A percentile compares a stretch with the other conserved stretches of the same genome.
Evolutionary conservation across 2,888 invertebrate species (phyloP).

Genomic region (Panorpa germanica): DNA sequence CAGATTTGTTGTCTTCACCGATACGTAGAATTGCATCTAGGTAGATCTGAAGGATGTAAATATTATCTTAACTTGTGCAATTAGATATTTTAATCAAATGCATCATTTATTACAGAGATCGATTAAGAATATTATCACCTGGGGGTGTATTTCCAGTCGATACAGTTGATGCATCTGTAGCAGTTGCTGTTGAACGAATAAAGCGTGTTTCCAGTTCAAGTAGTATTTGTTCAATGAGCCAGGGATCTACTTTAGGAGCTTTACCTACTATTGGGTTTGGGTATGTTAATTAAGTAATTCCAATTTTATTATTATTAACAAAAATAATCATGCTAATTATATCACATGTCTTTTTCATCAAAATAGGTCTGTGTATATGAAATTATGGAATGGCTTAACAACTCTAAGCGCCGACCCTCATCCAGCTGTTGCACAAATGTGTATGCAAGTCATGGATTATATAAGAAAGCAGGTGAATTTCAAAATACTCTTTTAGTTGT

Average conservation of each 20-base stretch:
- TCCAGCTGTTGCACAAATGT: slow-evolving; percentile 62
- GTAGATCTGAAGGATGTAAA: too few relatives aligned
- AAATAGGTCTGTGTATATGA: slow-evolving; percentile 68
- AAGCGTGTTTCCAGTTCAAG: slow-evolving; percentile 51
- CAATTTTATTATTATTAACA: too few relatives aligned
- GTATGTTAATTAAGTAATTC: too few relatives aligned
- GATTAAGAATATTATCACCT: background rate
- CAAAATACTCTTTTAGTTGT: too few relatives aligned
- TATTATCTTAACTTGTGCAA: too few relatives aligned
- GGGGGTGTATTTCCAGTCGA: slow-evolving; percentile 3
- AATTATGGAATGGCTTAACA: slow-evolving; percentile 70
- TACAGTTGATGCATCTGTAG: background rate
- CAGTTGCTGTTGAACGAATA: slow-evolving; percentile 19
- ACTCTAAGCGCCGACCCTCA: slow-evolving; percentile 73
- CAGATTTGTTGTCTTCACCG: too few relatives aligned
- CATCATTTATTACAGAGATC: slow-evolving; percentile 1
- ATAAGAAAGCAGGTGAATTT: slow-evolving; percentile 47
- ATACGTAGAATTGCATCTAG: too few relatives aligned
- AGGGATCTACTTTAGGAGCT: slow-evolving; percentile 13
- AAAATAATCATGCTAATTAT: too few relatives aligned
- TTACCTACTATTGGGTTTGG: slow-evolving; percentile 14
- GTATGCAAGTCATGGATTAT: slow-evolving; percentile 56
- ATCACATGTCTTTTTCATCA: slow-evolving; percentile 16
- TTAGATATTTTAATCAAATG: too few relatives aligned
- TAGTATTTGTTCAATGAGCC: slow-evolving; percentile 41